Evolutionary conservation across 2,113 vertebrate species (phyloP), one percentile per base, ranked within the genome.

Genomic region (Pachyramphus minor): DNA sequence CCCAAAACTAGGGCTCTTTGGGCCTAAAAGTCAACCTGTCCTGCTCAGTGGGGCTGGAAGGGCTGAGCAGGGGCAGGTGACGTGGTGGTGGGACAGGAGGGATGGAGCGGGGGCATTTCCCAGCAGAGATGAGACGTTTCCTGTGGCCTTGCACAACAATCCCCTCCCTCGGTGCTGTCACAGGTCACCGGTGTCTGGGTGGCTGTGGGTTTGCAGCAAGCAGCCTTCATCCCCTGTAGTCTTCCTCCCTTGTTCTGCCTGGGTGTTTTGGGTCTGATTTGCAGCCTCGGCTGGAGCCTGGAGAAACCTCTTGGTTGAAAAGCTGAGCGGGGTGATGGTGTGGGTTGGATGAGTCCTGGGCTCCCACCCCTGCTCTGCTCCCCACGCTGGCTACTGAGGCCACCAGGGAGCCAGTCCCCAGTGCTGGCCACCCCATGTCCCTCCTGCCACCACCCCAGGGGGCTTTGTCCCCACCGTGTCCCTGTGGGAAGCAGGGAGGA

Each of bases 1-100:
- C 41, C 4, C 21, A 25, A 21, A 72, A 35, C 1, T 1, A 3
- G 1, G 28, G 11, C 3, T 7, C 10, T 82, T 47, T 0, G 8
- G 28, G 2, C 5, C 6, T 52, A 3, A 41, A 44, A 80, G 22
- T 30, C 41, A 66, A 5, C 15, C 30, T 11, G 11, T 12, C 8
- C 2, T 8, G 35, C 11, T 33, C 37, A 11, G 67, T 2, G 9
- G 49, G 52, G 56, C 80, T 47, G 19, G 63, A 17, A 31, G 41
- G 63, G 52, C 78, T 2, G 4, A 64, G 49, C 4, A 9, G 0
- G 10, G n/a, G 27, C 33, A 5, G 64, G 58, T 2, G 20, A 33
- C 2, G 5, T 2, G 8, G 21, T 23, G 20, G 33, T 44, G 39
- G 53, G 62, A 50, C n/a, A 69, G 60, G 25, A 62, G 59, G 35